A percentile compares a stretch with the other conserved stretches of the same genome.
Conservation (phyloP, 92 coral and sea anemone species). For the Phenganax stokvisi region DNA sequence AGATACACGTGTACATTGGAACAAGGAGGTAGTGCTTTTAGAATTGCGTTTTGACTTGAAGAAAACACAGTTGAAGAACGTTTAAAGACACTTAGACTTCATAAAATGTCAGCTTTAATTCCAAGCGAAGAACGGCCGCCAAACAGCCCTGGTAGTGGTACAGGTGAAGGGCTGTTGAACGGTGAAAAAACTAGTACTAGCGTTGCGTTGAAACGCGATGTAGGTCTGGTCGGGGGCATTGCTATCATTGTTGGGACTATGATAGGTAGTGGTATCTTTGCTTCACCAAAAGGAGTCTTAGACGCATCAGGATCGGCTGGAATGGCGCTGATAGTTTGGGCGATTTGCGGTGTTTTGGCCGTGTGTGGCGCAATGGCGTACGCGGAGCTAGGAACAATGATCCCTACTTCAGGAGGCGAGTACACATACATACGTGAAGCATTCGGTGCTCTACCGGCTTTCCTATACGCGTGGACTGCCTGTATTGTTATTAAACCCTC, state of each 20-base stretch:
- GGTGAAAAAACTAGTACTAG: background rate
- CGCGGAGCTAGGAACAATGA: constrained; percentile 68
- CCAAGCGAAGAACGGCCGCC: constrained; percentile 32
- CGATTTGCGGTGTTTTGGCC: constrained; percentile 69
- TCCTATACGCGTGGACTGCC: constrained; percentile 88
- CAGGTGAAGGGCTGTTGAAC: background rate
- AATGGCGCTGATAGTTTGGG: constrained; percentile 62
- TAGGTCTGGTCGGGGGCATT: constrained; percentile 55
- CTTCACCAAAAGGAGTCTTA: constrained; percentile 69
- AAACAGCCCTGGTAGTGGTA: background rate
- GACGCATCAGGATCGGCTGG: constrained; percentile 57
- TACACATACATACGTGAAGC: constrained; percentile 78
- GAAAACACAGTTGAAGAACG: background rate
- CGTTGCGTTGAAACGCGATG: constrained; percentile 53
- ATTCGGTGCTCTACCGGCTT: constrained; percentile 84
- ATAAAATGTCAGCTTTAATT: background rate
- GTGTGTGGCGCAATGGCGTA: constrained; percentile 69
- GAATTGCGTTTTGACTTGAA: background rate
- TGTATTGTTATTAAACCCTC: constrained; percentile 86
- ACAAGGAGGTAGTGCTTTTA: background rate
- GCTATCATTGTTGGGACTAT: constrained; percentile 72
- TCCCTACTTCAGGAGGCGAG: constrained; percentile 69
- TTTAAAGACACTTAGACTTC: no score
- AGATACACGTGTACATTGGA: background rate
- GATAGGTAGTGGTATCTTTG: constrained; percentile 79